Percentiles rank a stretch among this genome's conserved stretches.
These are phyloP conservation scores for Anisognathus igniventris DNA, from an alignment of 2,797 vertebrate genomes.

Conservation along the genomic window DNA sequence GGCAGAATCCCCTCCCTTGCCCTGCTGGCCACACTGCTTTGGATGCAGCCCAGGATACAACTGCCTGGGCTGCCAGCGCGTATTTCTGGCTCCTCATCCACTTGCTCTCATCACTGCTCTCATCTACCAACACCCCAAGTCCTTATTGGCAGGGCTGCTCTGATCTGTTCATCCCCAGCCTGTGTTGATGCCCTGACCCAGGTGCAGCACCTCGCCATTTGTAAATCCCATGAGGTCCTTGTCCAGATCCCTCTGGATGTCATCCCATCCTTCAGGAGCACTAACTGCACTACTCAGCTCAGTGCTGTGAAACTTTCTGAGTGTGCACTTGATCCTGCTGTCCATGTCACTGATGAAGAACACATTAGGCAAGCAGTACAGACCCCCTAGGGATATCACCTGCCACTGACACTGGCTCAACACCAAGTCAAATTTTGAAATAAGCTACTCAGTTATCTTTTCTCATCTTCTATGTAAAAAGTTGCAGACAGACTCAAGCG, in stretches of 20 bases:
- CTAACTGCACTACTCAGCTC: not conserved
- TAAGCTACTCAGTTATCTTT: not conserved
- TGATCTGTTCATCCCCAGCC: not conserved
- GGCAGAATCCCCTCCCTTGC: not conserved
- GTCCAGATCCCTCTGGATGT: not conserved
- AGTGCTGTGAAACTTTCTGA: not conserved
- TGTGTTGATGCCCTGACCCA: not conserved
- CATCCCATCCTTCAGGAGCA: not conserved
- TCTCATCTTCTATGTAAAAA: not conserved
- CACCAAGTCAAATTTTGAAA: not conserved
- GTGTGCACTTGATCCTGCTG: not conserved
- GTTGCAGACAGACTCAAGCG: not conserved
- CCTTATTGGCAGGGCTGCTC: not conserved
- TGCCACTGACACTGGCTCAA: not conserved
- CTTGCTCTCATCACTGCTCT: not conserved
- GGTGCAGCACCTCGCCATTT: not conserved
- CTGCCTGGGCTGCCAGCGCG: accelerated
- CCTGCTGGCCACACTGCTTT: not conserved
- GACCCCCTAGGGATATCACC: not conserved
- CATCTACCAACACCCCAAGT: not conserved
- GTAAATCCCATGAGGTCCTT: not conserved
- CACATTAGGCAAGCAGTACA: not conserved
- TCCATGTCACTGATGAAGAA: not conserved
- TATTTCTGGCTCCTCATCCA: not conserved
- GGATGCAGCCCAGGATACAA: not conserved